A percentile compares a stretch with the other conserved stretches of the same genome.
These are phyloP conservation scores for Anodontia alba DNA, from an alignment of 2,888 invertebrate species.

Conservation along the genomic window DNA sequence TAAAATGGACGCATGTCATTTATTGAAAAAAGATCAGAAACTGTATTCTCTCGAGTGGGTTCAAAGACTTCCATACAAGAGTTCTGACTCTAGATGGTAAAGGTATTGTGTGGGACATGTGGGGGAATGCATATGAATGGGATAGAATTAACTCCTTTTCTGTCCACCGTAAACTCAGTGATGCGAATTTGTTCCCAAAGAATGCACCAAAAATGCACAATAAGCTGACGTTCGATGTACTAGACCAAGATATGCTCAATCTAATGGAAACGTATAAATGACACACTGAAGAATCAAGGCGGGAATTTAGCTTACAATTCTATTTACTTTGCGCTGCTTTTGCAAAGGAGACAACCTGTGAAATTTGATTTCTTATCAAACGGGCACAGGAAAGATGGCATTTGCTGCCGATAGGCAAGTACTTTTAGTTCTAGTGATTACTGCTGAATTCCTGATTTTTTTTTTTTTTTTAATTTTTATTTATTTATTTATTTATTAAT, in stretches of 20 bases:
- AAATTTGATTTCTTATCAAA: no score
- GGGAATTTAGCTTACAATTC: no score
- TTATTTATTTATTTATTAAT: no score
- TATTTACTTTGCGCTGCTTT: no score
- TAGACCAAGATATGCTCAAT: slow-evolving; percentile 7
- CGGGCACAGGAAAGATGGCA: no score
- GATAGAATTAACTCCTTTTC: neutral
- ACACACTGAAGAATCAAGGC: no score
- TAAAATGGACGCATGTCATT: slow-evolving; percentile 39
- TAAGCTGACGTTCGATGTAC: slow-evolving; percentile 17
- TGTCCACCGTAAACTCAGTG: neutral
- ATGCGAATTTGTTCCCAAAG: neutral
- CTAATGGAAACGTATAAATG: slow-evolving; percentile 16
- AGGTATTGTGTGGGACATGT: slow-evolving; percentile 22
- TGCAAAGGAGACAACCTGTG: no score
- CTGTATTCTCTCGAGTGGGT: slow-evolving; percentile 23
- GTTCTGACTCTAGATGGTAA: slow-evolving; percentile 12
- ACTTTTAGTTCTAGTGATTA: no score
- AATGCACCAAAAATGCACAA: slow-evolving; percentile 8
- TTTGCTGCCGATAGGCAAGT: no score
- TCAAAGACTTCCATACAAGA: slow-evolving; percentile 17
- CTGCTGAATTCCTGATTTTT: no score
- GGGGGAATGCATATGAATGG: neutral
- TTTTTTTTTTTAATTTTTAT: no score
- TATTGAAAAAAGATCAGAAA: slow-evolving; percentile 31